Percentiles rank a stretch among this genome's conserved stretches.
Evolutionary conservation across 2,888 invertebrate species (phyloP).

Genomic region (Vanessa cardui): DNA sequence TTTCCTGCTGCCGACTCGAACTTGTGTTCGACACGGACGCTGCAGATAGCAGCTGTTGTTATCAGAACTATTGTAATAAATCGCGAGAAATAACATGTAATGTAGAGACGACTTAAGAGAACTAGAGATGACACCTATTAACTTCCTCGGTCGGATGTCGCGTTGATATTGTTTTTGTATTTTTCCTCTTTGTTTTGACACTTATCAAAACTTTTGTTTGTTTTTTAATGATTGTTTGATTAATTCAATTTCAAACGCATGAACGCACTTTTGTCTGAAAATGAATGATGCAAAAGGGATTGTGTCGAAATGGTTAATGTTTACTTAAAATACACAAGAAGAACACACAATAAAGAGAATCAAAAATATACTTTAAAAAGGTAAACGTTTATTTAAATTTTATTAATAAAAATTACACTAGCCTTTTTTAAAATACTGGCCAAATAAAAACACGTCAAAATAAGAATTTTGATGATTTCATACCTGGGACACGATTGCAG

Average conservation of each 20-base stretch:
- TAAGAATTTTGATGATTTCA: slow-evolving; percentile 23
- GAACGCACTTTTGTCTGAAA: too few species aligned
- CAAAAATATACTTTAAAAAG: too few species aligned
- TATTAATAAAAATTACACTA: too few species aligned
- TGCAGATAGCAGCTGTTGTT: slow-evolving; percentile 37
- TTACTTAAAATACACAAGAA: too few species aligned
- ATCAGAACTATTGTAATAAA: slow-evolving; percentile 36
- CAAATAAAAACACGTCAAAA: slow-evolving; percentile 16
- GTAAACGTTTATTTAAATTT: too few species aligned
- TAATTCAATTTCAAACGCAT: too few species aligned
- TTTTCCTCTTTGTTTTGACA: neutral
- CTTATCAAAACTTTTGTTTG: too few species aligned
- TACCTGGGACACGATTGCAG: slow-evolving; percentile 19
- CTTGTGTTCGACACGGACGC: slow-evolving; percentile 29
- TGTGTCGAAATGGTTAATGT: too few species aligned
- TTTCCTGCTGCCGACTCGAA: slow-evolving; percentile 37
- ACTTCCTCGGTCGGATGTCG: neutral
- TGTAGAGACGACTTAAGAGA: slow-evolving; percentile 11
- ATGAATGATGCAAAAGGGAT: too few species aligned
- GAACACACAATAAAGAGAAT: too few species aligned
- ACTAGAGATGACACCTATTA: neutral
- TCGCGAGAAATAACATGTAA: slow-evolving; percentile 22
- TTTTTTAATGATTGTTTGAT: too few species aligned
- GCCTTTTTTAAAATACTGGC: too few species aligned
- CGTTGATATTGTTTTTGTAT: neutral